These are phyloP conservation scores for Sisor rabdophorus DNA, from an alignment of 2,113 vertebrate genomes.

Conservation along the genomic window DNA sequence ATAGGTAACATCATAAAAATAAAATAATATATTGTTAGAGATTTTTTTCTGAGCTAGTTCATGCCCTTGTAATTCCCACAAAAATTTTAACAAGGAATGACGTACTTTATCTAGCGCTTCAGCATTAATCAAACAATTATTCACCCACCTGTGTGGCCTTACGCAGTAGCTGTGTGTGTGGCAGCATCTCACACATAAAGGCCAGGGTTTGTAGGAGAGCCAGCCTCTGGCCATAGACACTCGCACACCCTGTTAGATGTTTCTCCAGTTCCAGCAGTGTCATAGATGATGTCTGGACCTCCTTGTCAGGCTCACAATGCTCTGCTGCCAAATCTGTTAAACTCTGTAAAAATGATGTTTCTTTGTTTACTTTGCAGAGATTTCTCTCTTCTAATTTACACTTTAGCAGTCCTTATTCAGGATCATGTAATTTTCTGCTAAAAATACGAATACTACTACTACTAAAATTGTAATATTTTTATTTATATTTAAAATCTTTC, in stretches of 20 bases:
- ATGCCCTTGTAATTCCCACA: background rate
- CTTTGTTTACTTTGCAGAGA: background rate
- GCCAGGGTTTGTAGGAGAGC: slow-evolving; percentile 82
- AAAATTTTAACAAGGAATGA: background rate
- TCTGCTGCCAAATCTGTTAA: slow-evolving; percentile 69
- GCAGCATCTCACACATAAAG: slow-evolving; percentile 76
- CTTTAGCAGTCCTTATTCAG: background rate
- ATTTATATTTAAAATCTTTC: background rate
- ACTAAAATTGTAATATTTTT: background rate
- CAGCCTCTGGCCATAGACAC: slow-evolving; percentile 64
- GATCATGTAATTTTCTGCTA: background rate
- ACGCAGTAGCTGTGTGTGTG: slow-evolving; percentile 79
- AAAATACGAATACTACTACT: background rate
- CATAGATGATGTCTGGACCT: slow-evolving; percentile 50
- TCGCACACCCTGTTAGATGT: slow-evolving; percentile 45
- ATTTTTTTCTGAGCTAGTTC: background rate
- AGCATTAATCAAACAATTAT: background rate
- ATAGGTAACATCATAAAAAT: too few species aligned
- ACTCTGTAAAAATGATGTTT: slow-evolving; percentile 66
- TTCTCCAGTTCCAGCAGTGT: slow-evolving; percentile 77
- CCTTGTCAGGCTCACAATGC: slow-evolving; percentile 49
- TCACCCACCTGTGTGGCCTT: slow-evolving; percentile 77
- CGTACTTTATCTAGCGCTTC: too few species aligned
- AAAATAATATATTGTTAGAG: too few species aligned
- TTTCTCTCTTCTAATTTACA: background rate